phyloP scores from a whole-genome alignment of 1,140 invertebrate species.

The Lepidurus arcticus region DNA sequence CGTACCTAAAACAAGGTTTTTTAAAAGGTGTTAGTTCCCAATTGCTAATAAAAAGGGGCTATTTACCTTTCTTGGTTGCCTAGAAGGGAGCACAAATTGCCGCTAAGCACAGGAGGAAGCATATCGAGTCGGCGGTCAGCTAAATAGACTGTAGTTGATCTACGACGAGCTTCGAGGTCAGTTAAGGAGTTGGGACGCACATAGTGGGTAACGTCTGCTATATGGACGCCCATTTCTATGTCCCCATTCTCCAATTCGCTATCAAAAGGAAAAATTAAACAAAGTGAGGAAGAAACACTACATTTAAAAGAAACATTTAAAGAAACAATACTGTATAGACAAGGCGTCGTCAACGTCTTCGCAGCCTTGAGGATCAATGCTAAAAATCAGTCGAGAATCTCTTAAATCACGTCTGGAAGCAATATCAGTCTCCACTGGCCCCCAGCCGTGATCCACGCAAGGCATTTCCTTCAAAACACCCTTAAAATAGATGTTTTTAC shows the following conservation, averaged over 20 bases:
- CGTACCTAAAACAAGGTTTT: slow-evolving; percentile 42
- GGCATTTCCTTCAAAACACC: slow-evolving; percentile 8
- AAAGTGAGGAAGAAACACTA: background rate
- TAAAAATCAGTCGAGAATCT: slow-evolving; percentile 1
- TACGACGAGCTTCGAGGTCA: slow-evolving; percentile 42
- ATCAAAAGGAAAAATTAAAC: background rate
- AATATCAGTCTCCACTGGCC: background rate
- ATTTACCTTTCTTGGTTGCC: slow-evolving; percentile 47
- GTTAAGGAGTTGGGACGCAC: background rate
- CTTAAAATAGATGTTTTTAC: background rate
- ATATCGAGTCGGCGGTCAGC: slow-evolving; percentile 50
- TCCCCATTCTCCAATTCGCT: background rate
- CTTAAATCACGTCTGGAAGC: background rate
- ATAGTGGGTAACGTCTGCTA: background rate
- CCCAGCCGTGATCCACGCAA: background rate
- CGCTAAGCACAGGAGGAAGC: slow-evolving; percentile 50
- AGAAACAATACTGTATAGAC: background rate
- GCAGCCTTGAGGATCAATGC: slow-evolving; percentile 3
- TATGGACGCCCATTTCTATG: background rate
- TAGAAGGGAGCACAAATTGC: slow-evolving; percentile 49
- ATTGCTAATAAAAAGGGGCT: background rate
- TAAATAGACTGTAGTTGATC: slow-evolving; percentile 51
- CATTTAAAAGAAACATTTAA: background rate
- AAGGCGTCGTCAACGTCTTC: slow-evolving; percentile 12
- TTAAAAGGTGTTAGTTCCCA: too few species aligned